These are phyloP conservation scores for Callopanchax toddi DNA, from an alignment of 2,113 vertebrate genomes.

Conservation along the genomic window DNA sequence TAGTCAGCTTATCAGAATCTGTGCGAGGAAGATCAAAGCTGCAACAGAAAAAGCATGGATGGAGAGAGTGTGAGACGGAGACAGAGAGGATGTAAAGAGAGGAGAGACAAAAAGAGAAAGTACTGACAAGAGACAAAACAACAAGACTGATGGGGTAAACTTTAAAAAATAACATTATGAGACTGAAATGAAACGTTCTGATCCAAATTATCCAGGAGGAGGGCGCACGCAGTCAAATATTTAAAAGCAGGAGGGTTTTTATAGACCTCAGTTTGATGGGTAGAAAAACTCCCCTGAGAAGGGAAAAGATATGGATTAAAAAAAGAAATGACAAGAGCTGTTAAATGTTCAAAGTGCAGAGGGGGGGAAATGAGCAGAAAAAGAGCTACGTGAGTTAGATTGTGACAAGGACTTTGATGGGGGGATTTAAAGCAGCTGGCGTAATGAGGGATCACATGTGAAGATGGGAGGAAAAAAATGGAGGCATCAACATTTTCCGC, in stretches of 20 bases:
- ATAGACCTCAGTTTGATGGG: slow-evolving; percentile 43
- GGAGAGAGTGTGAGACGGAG: slow-evolving; percentile 7
- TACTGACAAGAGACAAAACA: slow-evolving; percentile 12
- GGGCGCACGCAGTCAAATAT: slow-evolving; percentile 36
- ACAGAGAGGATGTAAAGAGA: slow-evolving; percentile 26
- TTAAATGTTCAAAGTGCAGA: slow-evolving; percentile 44
- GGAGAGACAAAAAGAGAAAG: slow-evolving; percentile 14
- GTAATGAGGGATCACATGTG: slow-evolving; percentile 36
- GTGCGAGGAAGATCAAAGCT: slow-evolving; percentile 58
- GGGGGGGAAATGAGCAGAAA: background rate
- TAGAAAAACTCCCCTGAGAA: slow-evolving; percentile 47
- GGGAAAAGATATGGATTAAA: slow-evolving; percentile 31
- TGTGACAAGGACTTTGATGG: slow-evolving; percentile 50
- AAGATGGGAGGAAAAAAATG: background rate
- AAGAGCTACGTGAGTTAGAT: slow-evolving; percentile 21
- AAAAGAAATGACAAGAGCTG: slow-evolving; percentile 38
- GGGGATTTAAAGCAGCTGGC: slow-evolving; percentile 31
- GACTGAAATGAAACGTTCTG: slow-evolving; percentile 47
- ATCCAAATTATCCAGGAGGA: slow-evolving; percentile 34
- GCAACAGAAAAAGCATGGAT: slow-evolving; percentile 9
- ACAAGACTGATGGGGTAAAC: slow-evolving; percentile 33
- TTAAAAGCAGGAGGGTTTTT: slow-evolving; percentile 39
- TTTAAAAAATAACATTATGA: slow-evolving; percentile 17
- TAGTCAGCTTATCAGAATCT: slow-evolving; percentile 47
- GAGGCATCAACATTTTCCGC: slow-evolving; percentile 12